Evolutionary conservation across 2,888 invertebrate genomes (phyloP).

Genomic region (Eretmocerus hayati): DNA sequence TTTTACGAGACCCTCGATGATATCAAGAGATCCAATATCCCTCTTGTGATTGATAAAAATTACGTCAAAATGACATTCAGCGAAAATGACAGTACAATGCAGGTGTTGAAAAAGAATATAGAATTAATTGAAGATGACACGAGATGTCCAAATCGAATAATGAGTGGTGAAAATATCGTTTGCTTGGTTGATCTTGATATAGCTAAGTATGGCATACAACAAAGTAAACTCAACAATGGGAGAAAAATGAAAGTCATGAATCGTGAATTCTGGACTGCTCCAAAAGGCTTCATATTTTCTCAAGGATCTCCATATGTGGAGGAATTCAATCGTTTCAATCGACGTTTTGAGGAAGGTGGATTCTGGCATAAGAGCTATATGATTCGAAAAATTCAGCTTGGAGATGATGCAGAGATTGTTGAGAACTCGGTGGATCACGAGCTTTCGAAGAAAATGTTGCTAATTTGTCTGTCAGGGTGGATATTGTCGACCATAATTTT

Average conservation of each 20-base stretch:
- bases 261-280: neutral
- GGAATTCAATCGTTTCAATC: neutral
- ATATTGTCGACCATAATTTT: neutral
- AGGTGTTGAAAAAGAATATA: no score
- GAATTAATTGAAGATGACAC: neutral
- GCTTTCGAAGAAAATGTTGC: neutral
- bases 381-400: neutral
- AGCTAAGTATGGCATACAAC: no score
- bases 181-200: neutral
- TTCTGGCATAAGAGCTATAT: neutral
- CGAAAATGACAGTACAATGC: no score
- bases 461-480: neutral
- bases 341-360: neutral
- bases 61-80: neutral
- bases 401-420: neutral
- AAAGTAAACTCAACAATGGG: no score
- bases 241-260: neutral
- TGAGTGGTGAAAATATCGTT: neutral
- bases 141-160: neutral
- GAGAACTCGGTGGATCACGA: neutral
- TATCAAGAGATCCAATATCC: neutral
- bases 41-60: neutral
- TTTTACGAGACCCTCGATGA: slow-evolving; percentile 9
- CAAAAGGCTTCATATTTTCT: slow-evolving; percentile 1
- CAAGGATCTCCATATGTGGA: neutral